Evolutionary conservation across 2,888 invertebrate species (phyloP).

Genomic region (Tanypteryx hageni): DNA sequence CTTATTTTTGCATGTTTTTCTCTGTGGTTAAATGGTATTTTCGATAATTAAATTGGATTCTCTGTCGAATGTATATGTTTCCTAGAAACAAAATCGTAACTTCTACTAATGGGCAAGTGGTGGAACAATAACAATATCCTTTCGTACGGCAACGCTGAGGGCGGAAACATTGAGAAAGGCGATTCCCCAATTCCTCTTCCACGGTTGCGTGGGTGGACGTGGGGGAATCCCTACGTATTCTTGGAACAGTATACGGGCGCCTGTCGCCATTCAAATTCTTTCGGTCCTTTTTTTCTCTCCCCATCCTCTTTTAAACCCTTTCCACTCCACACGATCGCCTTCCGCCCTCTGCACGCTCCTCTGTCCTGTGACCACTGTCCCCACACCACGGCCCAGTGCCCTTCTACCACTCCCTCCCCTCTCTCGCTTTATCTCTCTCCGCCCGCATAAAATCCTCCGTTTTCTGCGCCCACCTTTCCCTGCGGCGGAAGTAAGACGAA

Average conservation of each 20-base stretch:
- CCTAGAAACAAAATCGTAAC: too few relatives aligned
- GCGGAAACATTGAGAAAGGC: background rate
- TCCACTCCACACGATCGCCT: background rate
- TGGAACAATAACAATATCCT: too few relatives aligned
- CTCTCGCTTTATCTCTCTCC: background rate
- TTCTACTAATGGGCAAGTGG: too few relatives aligned
- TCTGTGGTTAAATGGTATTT: too few relatives aligned
- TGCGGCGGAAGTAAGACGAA: background rate
- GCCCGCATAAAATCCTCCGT: too few relatives aligned
- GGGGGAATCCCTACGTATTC: conserved; percentile 28
- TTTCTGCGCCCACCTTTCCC: too few relatives aligned
- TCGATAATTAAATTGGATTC: too few relatives aligned
- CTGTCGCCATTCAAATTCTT: conserved; percentile 12
- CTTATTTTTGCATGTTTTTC: too few relatives aligned
- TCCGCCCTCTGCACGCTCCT: background rate
- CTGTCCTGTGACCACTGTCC: background rate
- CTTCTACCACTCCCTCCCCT: background rate
- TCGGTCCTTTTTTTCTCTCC: conserved; percentile 33
- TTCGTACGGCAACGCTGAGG: too few relatives aligned
- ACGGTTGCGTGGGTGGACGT: background rate
- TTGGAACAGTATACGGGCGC: conserved; percentile 26
- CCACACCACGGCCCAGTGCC: background rate
- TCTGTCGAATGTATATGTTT: too few relatives aligned
- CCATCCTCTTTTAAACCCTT: background rate
- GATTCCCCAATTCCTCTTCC: conserved; percentile 34